phyloP scores from a whole-genome alignment of 2,888 invertebrate genomes.

The Aphodius sticticus region DNA sequence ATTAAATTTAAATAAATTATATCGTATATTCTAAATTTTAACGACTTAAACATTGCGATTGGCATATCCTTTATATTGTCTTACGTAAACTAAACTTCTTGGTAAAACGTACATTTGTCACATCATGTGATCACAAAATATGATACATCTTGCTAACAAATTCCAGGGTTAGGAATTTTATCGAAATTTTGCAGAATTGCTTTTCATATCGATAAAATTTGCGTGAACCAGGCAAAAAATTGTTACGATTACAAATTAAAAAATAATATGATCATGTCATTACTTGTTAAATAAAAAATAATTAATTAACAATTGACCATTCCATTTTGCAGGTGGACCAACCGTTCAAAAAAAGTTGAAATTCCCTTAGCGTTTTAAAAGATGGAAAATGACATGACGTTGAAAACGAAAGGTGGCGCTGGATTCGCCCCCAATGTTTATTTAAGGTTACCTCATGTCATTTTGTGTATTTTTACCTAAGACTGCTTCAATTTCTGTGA shows the following conservation, averaged over 20 bases:
- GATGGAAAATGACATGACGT: background rate
- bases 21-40: background rate
- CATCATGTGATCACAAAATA: background rate
- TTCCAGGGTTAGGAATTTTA: background rate
- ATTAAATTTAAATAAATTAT: background rate
- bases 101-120: background rate
- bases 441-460: slow-evolving; percentile 19
- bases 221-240: background rate
- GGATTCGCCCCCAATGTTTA: background rate
- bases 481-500: slow-evolving; percentile 47
- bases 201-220: background rate
- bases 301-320: slow-evolving; percentile 12
- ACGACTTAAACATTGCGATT: background rate
- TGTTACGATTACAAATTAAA: background rate
- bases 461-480: slow-evolving; percentile 43
- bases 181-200: background rate
- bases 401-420: slow-evolving; percentile 6
- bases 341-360: slow-evolving; percentile 17
- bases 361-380: slow-evolving; percentile 9
- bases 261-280: background rate
- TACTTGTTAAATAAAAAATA: background rate
- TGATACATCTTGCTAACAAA: background rate
- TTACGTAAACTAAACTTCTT: no score
- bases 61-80: no score
- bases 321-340: slow-evolving; percentile 22